Conservation (phyloP, 1,140 invertebrate species). For the Bombus cullumanus region DNA sequence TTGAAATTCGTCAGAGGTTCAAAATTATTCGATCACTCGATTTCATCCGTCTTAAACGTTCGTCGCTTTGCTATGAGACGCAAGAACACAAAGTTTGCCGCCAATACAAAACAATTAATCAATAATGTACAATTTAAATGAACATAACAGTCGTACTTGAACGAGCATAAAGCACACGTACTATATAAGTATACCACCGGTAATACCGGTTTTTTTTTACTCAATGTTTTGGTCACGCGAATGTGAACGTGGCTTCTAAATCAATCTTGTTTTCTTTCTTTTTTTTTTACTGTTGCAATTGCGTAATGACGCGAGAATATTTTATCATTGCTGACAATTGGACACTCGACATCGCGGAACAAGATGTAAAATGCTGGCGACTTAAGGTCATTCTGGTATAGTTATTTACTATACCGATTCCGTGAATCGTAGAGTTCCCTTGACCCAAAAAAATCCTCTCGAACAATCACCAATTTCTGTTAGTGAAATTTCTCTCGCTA, state of each 20-base stretch:
- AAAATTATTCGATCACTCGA: not conserved
- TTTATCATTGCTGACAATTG: constrained; percentile 10
- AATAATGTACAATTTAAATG: not conserved
- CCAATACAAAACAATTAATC: not conserved
- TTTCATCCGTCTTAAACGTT: not conserved
- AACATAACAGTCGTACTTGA: not conserved
- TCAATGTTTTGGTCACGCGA: not conserved
- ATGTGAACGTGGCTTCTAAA: not conserved
- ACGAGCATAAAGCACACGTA: not conserved
- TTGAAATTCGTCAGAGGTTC: not conserved
- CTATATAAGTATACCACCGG: not conserved
- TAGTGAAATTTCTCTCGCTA: not conserved
- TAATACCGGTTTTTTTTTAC: constrained; percentile 8
- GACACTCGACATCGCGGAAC: not conserved
- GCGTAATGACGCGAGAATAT: constrained; percentile 5
- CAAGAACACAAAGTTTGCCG: not conserved
- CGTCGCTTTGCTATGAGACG: too few species aligned
- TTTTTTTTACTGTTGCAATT: not conserved
- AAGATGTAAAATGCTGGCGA: not conserved
- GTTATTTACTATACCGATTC: not conserved
- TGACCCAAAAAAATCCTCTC: constrained; percentile 26
- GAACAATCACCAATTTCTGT: not conserved
- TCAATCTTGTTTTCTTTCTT: not conserved
- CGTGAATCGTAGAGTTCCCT: constrained; percentile 10
- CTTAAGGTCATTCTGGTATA: not conserved